Evolutionary conservation across 2,113 vertebrate genomes (phyloP).

Genomic region (Zosterops lateralis): DNA sequence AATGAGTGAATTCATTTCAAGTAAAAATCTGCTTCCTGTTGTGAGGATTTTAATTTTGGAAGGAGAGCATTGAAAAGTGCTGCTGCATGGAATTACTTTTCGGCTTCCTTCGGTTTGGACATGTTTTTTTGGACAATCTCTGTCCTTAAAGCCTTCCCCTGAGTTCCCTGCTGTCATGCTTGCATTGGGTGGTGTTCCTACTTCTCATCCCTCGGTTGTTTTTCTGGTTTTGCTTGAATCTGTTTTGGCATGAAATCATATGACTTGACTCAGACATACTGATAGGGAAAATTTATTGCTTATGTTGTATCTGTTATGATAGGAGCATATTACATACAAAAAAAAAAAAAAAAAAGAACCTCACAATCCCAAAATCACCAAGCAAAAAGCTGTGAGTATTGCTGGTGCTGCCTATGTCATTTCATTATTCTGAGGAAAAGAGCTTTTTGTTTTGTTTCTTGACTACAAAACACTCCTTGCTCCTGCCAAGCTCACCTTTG

Average conservation of each 20-base stretch:
- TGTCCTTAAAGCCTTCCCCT: neutral
- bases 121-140: neutral
- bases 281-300: neutral
- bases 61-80: neutral
- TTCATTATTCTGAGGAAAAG: neutral
- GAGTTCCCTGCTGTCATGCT: neutral
- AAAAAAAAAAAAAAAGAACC: neutral
- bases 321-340: neutral
- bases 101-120: neutral
- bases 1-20: neutral
- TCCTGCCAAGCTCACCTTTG: neutral
- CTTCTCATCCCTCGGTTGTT: neutral
- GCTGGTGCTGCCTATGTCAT: neutral
- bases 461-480: neutral
- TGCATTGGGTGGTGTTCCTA: neutral
- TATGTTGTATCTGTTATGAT: neutral
- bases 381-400: neutral
- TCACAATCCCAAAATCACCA: neutral
- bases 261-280: neutral
- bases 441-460: neutral
- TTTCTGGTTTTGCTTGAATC: constrained; percentile 5
- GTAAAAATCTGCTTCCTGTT: constrained; percentile 34
- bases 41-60: neutral
- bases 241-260: neutral
- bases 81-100: neutral